These are phyloP conservation scores for Crotalus viridis DNA, from an alignment of 2,113 vertebrate genomes.

Conservation along the genomic window DNA sequence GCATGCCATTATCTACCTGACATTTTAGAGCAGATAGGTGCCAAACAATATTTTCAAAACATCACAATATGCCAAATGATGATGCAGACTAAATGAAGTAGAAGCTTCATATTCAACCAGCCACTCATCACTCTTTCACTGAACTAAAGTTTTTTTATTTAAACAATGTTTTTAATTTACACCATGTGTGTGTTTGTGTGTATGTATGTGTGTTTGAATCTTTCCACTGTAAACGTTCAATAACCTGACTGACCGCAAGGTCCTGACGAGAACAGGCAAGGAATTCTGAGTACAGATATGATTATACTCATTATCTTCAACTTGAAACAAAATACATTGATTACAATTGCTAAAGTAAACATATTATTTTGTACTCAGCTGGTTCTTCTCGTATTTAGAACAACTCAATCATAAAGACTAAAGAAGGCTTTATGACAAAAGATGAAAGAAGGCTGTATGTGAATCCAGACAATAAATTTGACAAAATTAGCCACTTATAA, in stretches of 20 bases:
- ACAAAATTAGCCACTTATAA: not conserved
- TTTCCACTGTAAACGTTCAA: not conserved
- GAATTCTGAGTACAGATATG: not conserved
- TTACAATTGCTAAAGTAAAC: not conserved
- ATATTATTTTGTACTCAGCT: not conserved
- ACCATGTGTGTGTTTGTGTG: not conserved
- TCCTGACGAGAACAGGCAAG: not conserved
- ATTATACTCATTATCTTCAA: not conserved
- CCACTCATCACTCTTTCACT: not conserved
- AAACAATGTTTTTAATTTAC: not conserved
- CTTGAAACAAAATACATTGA: not conserved
- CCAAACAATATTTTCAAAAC: not conserved
- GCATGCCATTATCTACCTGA: not conserved
- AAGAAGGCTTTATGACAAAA: not conserved
- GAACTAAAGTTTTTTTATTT: not conserved
- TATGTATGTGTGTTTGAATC: not conserved
- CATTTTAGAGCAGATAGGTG: not conserved
- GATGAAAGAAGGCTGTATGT: not conserved
- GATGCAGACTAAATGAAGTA: not conserved
- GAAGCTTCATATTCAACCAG: not conserved
- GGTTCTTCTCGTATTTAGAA: not conserved
- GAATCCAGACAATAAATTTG: not conserved
- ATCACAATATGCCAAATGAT: not conserved
- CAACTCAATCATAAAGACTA: not conserved
- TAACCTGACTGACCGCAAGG: not conserved